Base-by-base conservation (phyloP, 2,888 invertebrate genomes). In the Penaeus monodon region DNA sequence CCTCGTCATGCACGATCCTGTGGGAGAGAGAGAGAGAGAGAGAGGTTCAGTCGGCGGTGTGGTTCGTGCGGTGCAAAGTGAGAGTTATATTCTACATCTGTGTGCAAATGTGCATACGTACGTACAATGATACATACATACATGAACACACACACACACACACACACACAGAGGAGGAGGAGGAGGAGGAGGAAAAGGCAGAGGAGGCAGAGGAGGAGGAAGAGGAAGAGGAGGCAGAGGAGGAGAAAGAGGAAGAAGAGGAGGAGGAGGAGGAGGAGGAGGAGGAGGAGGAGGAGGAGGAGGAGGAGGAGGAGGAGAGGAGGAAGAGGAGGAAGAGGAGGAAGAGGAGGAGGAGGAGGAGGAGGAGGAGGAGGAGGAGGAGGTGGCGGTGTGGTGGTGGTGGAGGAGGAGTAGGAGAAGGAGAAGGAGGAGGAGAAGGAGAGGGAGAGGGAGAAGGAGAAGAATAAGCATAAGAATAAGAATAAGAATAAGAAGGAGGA, bases 291-390 rank as follows among this genome's bases (percentile, higher is more conserved):
- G 91, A 83, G 93, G 95, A 6, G 94, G 94, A 6, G 94, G 94
- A 81, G 95, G 95, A 8, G 93, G 93, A 17, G 90, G 91, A 8
- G 91, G 94, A 94, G 77, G 96, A 2, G 94, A 94, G 2, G 92
- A 94, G 0, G 96, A 96, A 0, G 94, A 94, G 2, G 94, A 94
- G 0, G 96, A 96, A 0, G 94, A 94, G 0, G 94, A 95, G 88
- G 96, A 96, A 0, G 95, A 95, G 88, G 94, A 94, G 10, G 94
- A 93, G 64, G n/a, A 57, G 14, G n/a, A 70, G 24, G 85, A 85
- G 80, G 57, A 77, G 81, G 44, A 22, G n/a, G 27, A 49, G 29
- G 20, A 44, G 24, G 33, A 29, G 74, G 22, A 24, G 8, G 74
- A 29, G 10, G 24, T 1, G 24, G 29, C 10, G 74, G 33, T 6